Evolutionary conservation across 2,113 vertebrate genomes (phyloP).

Genomic region (Patagioenas fasciata): DNA sequence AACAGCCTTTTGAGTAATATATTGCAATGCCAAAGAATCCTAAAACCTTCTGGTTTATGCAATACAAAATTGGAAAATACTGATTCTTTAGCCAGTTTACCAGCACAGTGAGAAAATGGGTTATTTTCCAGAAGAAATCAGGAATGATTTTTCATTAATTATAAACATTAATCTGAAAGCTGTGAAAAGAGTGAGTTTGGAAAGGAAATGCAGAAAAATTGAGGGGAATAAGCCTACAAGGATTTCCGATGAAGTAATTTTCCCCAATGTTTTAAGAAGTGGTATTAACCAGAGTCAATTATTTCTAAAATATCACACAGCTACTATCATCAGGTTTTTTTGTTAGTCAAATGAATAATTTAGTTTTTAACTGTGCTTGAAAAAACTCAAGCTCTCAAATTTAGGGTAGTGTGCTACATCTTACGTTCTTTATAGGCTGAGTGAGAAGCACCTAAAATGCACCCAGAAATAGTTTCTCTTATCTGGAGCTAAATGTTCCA

Average conservation of each 20-base stretch:
- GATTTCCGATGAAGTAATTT: background rate
- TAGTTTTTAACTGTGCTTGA: background rate
- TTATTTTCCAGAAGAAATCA: background rate
- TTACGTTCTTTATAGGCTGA: background rate
- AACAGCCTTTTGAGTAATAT: background rate
- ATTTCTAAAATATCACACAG: background rate
- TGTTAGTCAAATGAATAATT: background rate
- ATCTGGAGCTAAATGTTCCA: background rate
- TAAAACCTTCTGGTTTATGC: background rate
- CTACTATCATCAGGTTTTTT: background rate
- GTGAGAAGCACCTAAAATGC: background rate
- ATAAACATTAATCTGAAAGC: background rate
- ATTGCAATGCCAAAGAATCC: background rate
- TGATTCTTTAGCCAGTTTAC: background rate
- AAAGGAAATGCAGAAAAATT: background rate
- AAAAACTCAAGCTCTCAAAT: background rate
- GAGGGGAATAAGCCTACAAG: background rate
- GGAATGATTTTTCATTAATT: background rate
- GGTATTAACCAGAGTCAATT: background rate
- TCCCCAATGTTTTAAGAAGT: background rate
- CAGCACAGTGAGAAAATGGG: background rate
- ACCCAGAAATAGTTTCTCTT: background rate
- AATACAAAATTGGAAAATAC: background rate
- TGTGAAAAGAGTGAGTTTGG: background rate
- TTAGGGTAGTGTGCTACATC: background rate